Percentiles rank a stretch among this genome's conserved stretches.
These are phyloP conservation scores for Pseudorectes ferrugineus DNA, from an alignment of 2,113 vertebrate genomes.

Conservation along the genomic window DNA sequence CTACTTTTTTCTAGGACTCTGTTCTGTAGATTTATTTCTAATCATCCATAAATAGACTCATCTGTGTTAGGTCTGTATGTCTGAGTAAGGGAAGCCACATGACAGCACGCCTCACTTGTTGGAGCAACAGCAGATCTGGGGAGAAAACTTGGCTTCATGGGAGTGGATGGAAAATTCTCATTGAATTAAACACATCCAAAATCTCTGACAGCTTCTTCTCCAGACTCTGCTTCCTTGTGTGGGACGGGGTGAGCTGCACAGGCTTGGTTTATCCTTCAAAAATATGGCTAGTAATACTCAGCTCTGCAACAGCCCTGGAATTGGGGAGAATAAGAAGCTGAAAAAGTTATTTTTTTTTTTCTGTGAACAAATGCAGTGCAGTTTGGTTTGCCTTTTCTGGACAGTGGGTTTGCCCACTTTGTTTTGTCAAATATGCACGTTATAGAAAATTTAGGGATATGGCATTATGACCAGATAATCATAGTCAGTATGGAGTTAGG, in stretches of 20 bases:
- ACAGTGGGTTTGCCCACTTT: neutral
- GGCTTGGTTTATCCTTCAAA: slow-evolving; percentile 3
- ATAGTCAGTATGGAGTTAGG: neutral
- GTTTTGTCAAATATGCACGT: neutral
- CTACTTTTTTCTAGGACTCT: neutral
- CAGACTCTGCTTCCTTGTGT: neutral
- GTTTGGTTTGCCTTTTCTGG: neutral
- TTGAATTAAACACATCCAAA: slow-evolving; percentile 47
- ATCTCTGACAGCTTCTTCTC: slow-evolving; percentile 41
- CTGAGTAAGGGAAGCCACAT: slow-evolving; percentile 56
- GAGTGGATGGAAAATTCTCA: slow-evolving; percentile 45
- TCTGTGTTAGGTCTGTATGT: slow-evolving; percentile 41
- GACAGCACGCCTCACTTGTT: slow-evolving; percentile 50
- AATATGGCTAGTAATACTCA: neutral
- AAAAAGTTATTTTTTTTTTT: neutral
- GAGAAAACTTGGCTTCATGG: slow-evolving; percentile 49
- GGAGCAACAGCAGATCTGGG: slow-evolving; percentile 61
- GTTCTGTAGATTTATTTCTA: slow-evolving; percentile 39
- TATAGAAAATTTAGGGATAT: neutral
- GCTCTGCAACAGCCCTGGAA: neutral
- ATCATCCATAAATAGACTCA: slow-evolving; percentile 59
- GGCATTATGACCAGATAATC: neutral
- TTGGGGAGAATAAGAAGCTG: neutral
- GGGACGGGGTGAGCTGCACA: slow-evolving; percentile 12
- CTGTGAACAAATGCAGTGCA: neutral